A percentile compares a stretch with the other conserved stretches of the same genome.
Conservation (phyloP, 2,113 vertebrate species). For the Chascanopsetta lugubris region DNA sequence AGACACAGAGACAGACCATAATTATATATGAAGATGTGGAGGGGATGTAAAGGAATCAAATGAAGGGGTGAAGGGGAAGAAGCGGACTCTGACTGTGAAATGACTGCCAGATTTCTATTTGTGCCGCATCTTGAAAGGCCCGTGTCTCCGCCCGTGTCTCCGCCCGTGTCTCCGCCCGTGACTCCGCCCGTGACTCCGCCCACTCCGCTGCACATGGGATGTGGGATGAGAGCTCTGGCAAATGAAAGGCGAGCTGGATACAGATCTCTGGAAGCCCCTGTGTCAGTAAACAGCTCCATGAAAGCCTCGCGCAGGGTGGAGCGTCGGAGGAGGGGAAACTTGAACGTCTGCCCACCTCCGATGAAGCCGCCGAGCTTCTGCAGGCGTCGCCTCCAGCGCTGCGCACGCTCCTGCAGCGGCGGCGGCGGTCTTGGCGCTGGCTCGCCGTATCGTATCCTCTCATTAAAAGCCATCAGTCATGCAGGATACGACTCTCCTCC, state of each 20-base stretch:
- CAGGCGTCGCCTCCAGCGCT: conserved; percentile 62
- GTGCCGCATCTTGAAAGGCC: conserved; percentile 77
- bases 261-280: conserved; percentile 81
- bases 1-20: conserved; percentile 66
- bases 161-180: conserved; percentile 72
- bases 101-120: conserved; percentile 82
- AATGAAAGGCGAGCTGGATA: conserved; percentile 81
- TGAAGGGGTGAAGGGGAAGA: conserved; percentile 46
- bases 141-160: conserved; percentile 74
- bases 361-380: conserved; percentile 74
- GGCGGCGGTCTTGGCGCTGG: conserved; percentile 37
- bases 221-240: conserved; percentile 81
- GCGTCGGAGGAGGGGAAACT: conserved; percentile 76
- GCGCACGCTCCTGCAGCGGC: conserved; percentile 25
- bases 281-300: conserved; percentile 82
- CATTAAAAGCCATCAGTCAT: conserved; percentile 64
- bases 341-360: conserved; percentile 78
- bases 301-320: conserved; percentile 78
- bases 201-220: conserved; percentile 80
- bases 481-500: conserved; percentile 27
- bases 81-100: conserved; percentile 73
- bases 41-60: conserved; percentile 61
- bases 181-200: too few species aligned
- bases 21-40: conserved; percentile 78
- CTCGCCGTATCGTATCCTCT: conserved; percentile 54